Base-by-base conservation (phyloP, 35 echinoderm and acorn worm species). In the Lytechinus pictus region DNA sequence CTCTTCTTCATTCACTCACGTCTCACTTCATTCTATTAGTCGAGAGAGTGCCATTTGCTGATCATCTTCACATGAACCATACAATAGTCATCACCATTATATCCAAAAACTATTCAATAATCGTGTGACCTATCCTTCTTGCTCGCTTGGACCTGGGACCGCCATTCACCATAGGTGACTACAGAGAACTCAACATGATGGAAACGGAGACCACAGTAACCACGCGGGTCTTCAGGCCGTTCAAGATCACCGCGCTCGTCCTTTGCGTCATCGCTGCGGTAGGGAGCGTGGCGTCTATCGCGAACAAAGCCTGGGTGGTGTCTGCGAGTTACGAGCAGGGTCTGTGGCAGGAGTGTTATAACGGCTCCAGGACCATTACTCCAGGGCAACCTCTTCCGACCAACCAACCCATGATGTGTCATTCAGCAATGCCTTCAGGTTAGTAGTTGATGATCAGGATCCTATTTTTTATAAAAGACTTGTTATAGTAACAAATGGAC, bases 161-260 rank as follows among this genome's bases (percentile, higher is more conserved):
- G 57, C 9, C 28, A 93, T 13, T 33, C 92, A 93, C 9, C 28
- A 93, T 93, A 93, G 92, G 92, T 19, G 92, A 93, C 92, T 93
- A 93, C 92, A 12, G 14, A 57, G 92, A 93, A 93, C 54, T 93
- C 52, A 28, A 57, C 52, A 93, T n/a, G 54, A 93, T 93, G 92
- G 94, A 95, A 9, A 97, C 96, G 13, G 96, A 97, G 52, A 97
- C 96, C 19, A 98, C 96, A 3, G 95, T 97, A 6, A 97, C 97
- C 8, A 98, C 97, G 5, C 89, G 96, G 95, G 97, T 98, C 27
- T 95, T 97, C 21, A 95, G 97, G 19, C 97, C 97, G 9, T 98
- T 98, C 94, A 98, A 98, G 93, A 96, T 98, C 51, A 98, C 96
- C 87, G 97, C 97, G 27, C 92, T 96, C 14, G 94, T 98, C 58